Evolutionary conservation across 2,113 vertebrate genomes (phyloP).

Genomic region (Gadus macrocephalus): DNA sequence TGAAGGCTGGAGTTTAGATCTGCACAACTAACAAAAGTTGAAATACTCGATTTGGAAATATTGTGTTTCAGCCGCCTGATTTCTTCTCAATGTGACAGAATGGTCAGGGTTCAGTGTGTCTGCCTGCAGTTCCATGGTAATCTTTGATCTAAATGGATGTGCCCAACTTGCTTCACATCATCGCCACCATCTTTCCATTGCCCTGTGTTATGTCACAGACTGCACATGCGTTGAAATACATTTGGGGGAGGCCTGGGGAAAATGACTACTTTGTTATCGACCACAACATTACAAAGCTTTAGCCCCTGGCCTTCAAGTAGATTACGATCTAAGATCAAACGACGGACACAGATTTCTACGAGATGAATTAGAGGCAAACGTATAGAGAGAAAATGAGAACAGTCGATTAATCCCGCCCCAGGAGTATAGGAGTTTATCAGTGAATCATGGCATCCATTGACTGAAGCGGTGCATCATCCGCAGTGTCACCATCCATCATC

Average conservation of each 20-base stretch:
- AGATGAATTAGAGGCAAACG: background rate
- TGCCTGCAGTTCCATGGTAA: constrained; percentile 4
- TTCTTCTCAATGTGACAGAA: no score
- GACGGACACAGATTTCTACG: no score
- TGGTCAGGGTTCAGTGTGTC: no score
- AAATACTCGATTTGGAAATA: no score
- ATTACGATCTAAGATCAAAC: constrained; percentile 30
- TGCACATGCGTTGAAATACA: background rate
- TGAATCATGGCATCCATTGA: constrained; percentile 34
- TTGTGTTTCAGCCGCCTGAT: no score
- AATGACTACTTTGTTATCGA: constrained; percentile 40
- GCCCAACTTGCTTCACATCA: background rate
- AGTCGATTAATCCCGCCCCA: constrained; percentile 36
- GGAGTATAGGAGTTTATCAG: constrained; percentile 23
- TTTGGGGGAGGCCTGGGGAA: constrained; percentile 7
- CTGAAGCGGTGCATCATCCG: constrained; percentile 22
- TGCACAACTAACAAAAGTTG: no score
- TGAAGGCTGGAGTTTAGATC: constrained; percentile 14
- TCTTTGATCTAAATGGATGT: constrained; percentile 46
- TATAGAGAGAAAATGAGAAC: constrained; percentile 6
- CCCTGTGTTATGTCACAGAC: background rate
- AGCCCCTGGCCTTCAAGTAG: constrained; percentile 24
- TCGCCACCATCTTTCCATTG: background rate
- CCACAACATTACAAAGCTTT: constrained; percentile 43
- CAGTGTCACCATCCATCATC: background rate